These are phyloP conservation scores for Cydia splendana DNA, from an alignment of 1,140 invertebrate genomes.

Conservation along the genomic window DNA sequence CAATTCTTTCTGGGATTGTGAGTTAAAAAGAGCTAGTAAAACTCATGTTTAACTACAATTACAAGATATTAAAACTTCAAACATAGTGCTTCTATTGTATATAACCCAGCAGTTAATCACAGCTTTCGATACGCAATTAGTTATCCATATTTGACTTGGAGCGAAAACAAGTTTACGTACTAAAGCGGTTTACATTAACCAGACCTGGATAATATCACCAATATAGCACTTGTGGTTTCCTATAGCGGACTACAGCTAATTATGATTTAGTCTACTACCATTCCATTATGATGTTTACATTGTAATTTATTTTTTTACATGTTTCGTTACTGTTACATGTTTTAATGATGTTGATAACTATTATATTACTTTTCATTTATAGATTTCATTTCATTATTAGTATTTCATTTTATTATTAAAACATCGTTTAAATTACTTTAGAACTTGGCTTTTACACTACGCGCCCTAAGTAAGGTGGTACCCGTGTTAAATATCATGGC, in stretches of 20 bases:
- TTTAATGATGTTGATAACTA: too few species aligned
- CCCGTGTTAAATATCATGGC: background rate
- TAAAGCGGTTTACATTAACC: background rate
- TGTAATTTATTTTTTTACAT: too few species aligned
- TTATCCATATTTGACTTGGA: background rate
- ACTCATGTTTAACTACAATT: background rate
- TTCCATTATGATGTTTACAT: too few species aligned
- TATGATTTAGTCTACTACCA: too few species aligned
- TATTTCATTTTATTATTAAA: too few species aligned
- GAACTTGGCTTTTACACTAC: background rate
- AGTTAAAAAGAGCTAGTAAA: too few species aligned
- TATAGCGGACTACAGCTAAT: background rate
- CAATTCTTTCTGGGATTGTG: too few species aligned
- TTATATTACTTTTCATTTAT: too few species aligned
- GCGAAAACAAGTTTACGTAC: background rate
- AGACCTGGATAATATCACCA: background rate
- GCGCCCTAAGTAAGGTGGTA: background rate
- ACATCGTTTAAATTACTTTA: background rate
- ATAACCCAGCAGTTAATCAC: background rate
- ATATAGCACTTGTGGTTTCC: background rate
- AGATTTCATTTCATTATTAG: too few species aligned
- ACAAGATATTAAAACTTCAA: background rate
- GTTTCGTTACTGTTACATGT: too few species aligned
- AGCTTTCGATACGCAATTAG: conserved; percentile 14
- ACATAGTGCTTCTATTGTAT: background rate